Evolutionary conservation across 2,888 invertebrate species (phyloP).

Genomic region (Eilema caniola): DNA sequence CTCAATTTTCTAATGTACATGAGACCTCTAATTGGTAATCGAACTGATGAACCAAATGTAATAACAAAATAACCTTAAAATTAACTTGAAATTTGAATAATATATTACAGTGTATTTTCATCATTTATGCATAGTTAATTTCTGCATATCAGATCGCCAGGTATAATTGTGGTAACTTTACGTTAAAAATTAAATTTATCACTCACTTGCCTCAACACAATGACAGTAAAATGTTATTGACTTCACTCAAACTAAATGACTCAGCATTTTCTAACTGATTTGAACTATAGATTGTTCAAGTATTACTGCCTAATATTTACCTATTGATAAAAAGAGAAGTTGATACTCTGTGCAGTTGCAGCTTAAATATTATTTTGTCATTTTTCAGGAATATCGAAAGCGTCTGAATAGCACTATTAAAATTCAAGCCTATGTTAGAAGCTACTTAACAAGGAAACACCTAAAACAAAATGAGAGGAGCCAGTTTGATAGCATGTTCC

Average conservation of each 20-base stretch:
- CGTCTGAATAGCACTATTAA: conserved; percentile 92
- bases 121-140: neutral
- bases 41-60: neutral
- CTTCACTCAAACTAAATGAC: conserved; percentile 14
- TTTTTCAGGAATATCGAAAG: conserved; percentile 89
- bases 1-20: conserved; percentile 21
- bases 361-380: conserved; percentile 40
- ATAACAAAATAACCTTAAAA: conserved; percentile 3
- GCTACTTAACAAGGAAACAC: conserved; percentile 90
- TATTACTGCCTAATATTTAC: neutral
- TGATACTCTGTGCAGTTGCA: too few species aligned
- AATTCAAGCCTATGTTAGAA: conserved; percentile 93
- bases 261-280: conserved; percentile 18
- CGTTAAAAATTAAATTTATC: neutral
- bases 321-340: neutral
- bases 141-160: neutral
- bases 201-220: neutral
- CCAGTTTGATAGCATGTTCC: conserved; percentile 89
- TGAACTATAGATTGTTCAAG: neutral
- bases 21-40: neutral
- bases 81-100: neutral
- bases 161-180: neutral
- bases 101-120: neutral
- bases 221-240: conserved; percentile 5
- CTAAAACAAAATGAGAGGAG: conserved; percentile 89